Evolutionary conservation across 2,888 invertebrate genomes (phyloP), one percentile per base, ranked within the genome.

Genomic region (Nomada flava): DNA sequence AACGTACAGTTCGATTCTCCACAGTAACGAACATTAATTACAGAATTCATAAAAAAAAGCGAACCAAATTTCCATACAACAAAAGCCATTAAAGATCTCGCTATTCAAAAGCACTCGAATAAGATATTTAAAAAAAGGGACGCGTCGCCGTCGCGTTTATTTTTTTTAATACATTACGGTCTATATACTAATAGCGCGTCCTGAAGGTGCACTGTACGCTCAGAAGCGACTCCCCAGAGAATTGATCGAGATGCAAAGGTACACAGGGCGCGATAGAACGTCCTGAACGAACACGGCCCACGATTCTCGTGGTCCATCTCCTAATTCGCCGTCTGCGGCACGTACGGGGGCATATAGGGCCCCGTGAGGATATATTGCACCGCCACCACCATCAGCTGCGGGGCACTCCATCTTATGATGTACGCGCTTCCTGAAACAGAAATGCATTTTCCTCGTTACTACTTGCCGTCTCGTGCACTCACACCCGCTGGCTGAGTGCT

Each of bases 351-450:
- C 90, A 93, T 92, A 86, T 93, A 93, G 65, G 93, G 93, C 86
- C 93, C 93, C 79, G 93, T 93, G 67, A 93, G 90, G 68, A 93
- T 93, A 82, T 93, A 93, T 88, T 93, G 93, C 70, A 93, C 91
- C 75, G 93, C 93, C 67, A 93, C 93, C 79, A 93, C 91, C 92
- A 93, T 93, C 86, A 93, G 87, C 87, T 93, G 93, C 18, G 93
- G 93, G 67, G 93, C 93, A 84, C 92, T 92, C 93, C 93, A 93
- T 86, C 93, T 92, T 90, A 93, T 92, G 89, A 93, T 93, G 87
- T 93, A 93, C 84, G 92, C 92, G 86, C 93, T 93, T 82, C 93
- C 93, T 93, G 91, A 79, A 88, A 92, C 90, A 92, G 86, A 91
- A 91, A 91, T 89, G 88, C 88, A 91, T 91, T 92, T 91, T 82